phyloP scores from a whole-genome alignment of 2,888 invertebrate species.

The Epinotia brunnichana region DNA sequence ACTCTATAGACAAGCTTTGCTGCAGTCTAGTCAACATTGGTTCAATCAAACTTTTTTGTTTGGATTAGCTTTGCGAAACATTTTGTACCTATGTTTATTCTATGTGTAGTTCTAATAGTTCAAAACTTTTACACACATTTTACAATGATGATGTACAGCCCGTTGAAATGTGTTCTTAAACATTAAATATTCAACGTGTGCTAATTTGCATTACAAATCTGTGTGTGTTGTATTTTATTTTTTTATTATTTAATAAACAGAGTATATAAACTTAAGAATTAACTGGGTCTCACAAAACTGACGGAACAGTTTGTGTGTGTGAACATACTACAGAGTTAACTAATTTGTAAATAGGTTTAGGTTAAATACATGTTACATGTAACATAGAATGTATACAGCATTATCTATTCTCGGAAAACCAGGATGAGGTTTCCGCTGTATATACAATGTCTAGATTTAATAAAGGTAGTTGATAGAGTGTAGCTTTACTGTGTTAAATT shows the following conservation, averaged over 20 bases:
- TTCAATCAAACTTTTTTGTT: conserved; percentile 1
- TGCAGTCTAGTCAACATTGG: neutral
- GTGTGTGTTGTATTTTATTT: conserved; percentile 7
- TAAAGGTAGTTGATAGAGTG: neutral
- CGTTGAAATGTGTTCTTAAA: neutral
- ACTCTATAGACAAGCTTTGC: neutral
- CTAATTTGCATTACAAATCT: conserved; percentile 5
- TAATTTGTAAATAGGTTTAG: too few relatives aligned
- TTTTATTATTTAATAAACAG: too few relatives aligned
- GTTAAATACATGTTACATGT: too few relatives aligned
- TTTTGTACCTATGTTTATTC: neutral
- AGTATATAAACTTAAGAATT: too few relatives aligned
- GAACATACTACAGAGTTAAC: too few relatives aligned
- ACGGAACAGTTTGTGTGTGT: too few relatives aligned
- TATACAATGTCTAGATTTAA: neutral
- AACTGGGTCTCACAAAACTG: too few relatives aligned
- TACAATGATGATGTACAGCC: neutral
- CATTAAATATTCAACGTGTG: conserved; percentile 11
- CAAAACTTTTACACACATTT: neutral
- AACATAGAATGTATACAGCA: too few relatives aligned
- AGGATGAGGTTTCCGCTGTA: neutral
- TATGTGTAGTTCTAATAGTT: neutral
- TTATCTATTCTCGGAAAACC: neutral
- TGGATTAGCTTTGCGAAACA: neutral
- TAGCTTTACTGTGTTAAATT: neutral